phyloP scores from a whole-genome alignment of 1,140 invertebrate genomes.

The Augochlora pura region DNA sequence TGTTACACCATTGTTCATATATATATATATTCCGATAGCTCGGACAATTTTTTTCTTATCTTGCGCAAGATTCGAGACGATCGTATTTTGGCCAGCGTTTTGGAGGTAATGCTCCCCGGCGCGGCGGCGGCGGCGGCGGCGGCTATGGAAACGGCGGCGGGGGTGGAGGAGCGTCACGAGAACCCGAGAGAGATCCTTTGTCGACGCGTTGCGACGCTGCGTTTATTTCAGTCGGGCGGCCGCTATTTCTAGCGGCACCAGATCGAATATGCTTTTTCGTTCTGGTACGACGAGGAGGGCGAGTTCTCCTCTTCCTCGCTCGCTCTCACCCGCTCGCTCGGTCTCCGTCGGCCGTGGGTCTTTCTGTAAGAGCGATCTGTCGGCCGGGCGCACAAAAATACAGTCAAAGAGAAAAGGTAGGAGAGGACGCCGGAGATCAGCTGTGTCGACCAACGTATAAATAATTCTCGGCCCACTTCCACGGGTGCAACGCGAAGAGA shows the following conservation, averaged over 20 bases:
- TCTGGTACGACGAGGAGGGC: conserved; percentile 22
- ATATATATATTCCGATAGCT: too few relatives aligned
- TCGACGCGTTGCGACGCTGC: conserved; percentile 26
- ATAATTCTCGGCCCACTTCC: conserved; percentile 63
- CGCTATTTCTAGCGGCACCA: conserved; percentile 51
- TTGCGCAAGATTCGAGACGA: too few relatives aligned
- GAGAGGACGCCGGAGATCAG: conserved; percentile 53
- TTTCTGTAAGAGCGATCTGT: neutral
- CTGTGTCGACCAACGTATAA: conserved; percentile 61
- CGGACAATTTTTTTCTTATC: too few relatives aligned
- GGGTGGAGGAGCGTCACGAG: conserved; percentile 13
- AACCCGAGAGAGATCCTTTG: conserved; percentile 39
- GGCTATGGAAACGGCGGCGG: neutral
- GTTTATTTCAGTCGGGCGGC: conserved; percentile 55
- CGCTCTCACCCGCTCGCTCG: neutral
- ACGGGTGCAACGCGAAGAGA: conserved; percentile 24
- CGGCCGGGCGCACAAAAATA: conserved; percentile 53
- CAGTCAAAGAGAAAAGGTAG: conserved; percentile 53
- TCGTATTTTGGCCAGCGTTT: too few relatives aligned
- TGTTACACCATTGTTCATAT: too few relatives aligned
- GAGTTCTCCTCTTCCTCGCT: conserved; percentile 7
- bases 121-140: neutral
- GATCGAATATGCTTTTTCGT: conserved; percentile 64
- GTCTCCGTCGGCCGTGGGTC: neutral
- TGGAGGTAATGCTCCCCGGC: too few relatives aligned